Base-by-base conservation (phyloP, 2,888 invertebrate species). In the Archips crataeganus region DNA sequence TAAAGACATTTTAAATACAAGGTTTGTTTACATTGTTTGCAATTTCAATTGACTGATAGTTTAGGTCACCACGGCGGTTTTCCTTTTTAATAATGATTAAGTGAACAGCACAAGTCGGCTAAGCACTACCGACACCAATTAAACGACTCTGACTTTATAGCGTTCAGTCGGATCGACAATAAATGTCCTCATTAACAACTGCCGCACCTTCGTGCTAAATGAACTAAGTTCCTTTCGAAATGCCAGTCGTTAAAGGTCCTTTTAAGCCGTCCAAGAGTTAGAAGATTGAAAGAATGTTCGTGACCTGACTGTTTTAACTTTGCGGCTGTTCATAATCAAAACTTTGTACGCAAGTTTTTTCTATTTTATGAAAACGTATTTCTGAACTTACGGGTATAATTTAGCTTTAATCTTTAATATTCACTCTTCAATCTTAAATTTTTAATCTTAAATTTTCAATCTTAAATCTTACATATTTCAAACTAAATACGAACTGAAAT, bases 221-320 rank as follows among this genome's bases (percentile, higher is more conserved):
- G 64, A 57, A 23, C 57, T 13, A 70, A 70, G 63, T 70, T 70
- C 8, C 36, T 11, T 39, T 39, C 3, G 45, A 13, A 36, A 36
- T 49, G 13, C 9, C 23, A 45, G 54, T 57, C 6, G 59, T 39
- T 59, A 64, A 47, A 13, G 34, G 59, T 49, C 47, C 36, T 32
- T 60, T 65, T 36, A 59, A 47, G 36, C 9, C 13, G 47, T n/a
- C 47, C 47, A n/a, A 42, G 54, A 54, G 36, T 65, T 15, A 6
- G 45, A 34, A 66, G 54, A 67, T 72, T 72, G 62, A 72, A 72
- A 62, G 45, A 67, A 15, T 23, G 45, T 62, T 23, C 64, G 47
- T 51, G 49, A 69, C 39, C 36, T 39, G 32, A 72, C 34, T 66
- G 49, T 42, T 60, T 34, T 36, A 68, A 72, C 36, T 62, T 72